phyloP scores from a whole-genome alignment of 2,113 vertebrate species.

The Caloenas nicobarica region DNA sequence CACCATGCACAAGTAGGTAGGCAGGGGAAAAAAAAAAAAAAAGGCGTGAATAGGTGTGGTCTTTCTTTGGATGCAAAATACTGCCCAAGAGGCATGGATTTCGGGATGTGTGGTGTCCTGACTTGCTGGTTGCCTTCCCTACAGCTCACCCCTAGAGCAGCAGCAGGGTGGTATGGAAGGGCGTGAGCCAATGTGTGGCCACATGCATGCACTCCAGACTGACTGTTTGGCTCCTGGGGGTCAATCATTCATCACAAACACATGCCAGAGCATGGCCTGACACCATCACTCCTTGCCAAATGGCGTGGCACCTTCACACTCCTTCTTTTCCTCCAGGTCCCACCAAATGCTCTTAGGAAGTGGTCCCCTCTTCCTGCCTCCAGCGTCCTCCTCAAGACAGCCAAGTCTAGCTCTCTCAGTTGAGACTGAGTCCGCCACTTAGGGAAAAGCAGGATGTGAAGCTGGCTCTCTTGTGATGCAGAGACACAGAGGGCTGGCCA shows the following conservation, averaged over 20 bases:
- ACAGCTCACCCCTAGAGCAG: background rate
- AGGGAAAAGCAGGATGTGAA: background rate
- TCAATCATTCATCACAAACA: background rate
- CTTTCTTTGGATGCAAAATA: background rate
- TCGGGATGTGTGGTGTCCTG: background rate
- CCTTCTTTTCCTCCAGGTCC: background rate
- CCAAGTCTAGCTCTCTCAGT: background rate
- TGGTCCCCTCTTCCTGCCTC: background rate
- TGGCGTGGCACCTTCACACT: background rate
- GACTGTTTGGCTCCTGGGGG: background rate
- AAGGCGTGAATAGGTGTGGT: background rate
- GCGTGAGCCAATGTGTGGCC: background rate
- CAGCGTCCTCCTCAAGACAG: background rate
- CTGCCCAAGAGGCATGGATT: background rate
- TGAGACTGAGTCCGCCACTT: background rate
- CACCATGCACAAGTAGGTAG: accelerated
- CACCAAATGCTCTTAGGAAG: background rate
- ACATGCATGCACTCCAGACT: background rate
- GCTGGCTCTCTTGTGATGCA: background rate
- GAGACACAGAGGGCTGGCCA: background rate
- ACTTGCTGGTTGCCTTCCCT: background rate
- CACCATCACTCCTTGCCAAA: background rate
- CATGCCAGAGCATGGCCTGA: background rate
- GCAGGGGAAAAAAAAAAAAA: background rate
- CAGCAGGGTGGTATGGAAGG: background rate